phyloP scores from a whole-genome alignment of 2,888 invertebrate genomes.

The Dolichopus griseipennis region DNA sequence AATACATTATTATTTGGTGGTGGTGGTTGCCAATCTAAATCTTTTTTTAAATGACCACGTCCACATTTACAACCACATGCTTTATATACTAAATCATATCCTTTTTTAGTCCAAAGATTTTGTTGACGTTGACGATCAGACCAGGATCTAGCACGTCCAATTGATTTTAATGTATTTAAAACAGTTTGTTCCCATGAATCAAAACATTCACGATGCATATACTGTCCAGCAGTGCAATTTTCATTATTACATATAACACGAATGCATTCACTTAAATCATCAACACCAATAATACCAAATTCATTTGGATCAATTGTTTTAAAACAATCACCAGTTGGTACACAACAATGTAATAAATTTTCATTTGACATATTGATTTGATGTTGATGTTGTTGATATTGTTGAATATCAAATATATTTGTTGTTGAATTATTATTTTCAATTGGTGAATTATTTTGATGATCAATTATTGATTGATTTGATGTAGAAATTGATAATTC shows the following conservation, averaged over 20 bases:
- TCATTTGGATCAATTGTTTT: conserved; percentile 48
- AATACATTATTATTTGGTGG: conserved; percentile 43
- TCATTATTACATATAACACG: conserved; percentile 93
- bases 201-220: conserved; percentile 95
- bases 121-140: conserved; percentile 89
- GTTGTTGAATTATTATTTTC: conserved; percentile 15
- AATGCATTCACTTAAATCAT: conserved; percentile 70
- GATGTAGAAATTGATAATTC: conserved; percentile 15
- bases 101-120: conserved; percentile 96
- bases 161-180: conserved; percentile 78
- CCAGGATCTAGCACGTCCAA: conserved; percentile 88
- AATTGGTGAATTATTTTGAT: conserved; percentile 19
- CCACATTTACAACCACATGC: conserved; percentile 92
- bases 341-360: conserved; percentile 63
- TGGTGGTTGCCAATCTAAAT: conserved; percentile 82
- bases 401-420: conserved; percentile 19
- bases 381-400: conserved; percentile 45
- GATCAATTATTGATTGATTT: conserved; percentile 21
- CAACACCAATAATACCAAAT: conserved; percentile 51
- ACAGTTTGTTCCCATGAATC: conserved; percentile 88
- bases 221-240: conserved; percentile 75
- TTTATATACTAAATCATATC: conserved; percentile 91
- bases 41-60: conserved; percentile 86
- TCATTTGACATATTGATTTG: conserved; percentile 40
- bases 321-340: conserved; percentile 71